Conservation (phyloP, 2,113 vertebrate genomes). For the Azemiops feae region DNA sequence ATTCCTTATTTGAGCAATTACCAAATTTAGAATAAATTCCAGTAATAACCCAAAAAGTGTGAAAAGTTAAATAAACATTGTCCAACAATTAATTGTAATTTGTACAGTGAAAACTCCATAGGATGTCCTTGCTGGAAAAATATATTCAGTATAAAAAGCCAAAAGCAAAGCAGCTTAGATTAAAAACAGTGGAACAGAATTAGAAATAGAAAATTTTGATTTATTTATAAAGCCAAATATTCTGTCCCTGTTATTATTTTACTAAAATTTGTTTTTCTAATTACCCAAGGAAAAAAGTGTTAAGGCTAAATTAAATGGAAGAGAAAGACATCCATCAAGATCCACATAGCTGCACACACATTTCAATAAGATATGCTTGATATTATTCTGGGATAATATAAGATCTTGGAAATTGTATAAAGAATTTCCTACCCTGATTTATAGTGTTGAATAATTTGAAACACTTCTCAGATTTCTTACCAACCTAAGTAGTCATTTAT, state of each 20-base stretch:
- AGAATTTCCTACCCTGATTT: background rate
- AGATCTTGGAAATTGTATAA: background rate
- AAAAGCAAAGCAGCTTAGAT: background rate
- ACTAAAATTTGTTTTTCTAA: background rate
- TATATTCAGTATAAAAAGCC: background rate
- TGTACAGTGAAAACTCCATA: background rate
- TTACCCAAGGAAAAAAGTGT: background rate
- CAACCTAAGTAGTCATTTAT: background rate
- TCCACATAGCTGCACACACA: background rate
- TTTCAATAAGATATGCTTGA: background rate
- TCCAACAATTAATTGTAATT: background rate
- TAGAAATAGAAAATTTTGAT: background rate
- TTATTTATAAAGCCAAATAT: background rate
- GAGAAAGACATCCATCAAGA: background rate
- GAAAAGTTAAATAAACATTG: background rate
- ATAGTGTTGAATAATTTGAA: background rate
- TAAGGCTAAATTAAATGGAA: background rate
- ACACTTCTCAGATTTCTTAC: background rate
- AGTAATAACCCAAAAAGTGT: background rate
- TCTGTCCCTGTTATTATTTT: background rate
- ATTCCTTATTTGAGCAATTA: background rate
- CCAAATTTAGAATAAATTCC: background rate
- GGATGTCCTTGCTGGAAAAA: background rate
- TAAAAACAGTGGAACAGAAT: background rate
- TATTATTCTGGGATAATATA: background rate